A percentile compares a stretch with the other conserved stretches of the same genome.
These are phyloP conservation scores for Operophtera brumata DNA, from an alignment of 2,888 invertebrate genomes.

Conservation along the genomic window DNA sequence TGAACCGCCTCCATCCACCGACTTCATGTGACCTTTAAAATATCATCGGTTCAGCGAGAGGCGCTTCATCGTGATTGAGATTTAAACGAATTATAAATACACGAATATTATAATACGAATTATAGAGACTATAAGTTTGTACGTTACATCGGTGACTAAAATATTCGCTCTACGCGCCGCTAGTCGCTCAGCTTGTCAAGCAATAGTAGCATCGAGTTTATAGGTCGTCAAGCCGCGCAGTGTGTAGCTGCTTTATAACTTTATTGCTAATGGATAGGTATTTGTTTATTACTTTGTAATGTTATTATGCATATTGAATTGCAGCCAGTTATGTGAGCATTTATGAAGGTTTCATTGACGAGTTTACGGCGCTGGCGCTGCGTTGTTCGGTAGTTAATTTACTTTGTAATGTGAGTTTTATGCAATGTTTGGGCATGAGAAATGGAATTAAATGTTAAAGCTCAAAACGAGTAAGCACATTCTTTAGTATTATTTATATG, in stretches of 20 bases:
- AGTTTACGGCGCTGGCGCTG: conserved; percentile 2
- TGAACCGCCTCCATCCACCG: too few relatives aligned
- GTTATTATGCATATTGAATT: conserved; percentile 37
- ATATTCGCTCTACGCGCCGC: not conserved
- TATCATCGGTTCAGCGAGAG: too few relatives aligned
- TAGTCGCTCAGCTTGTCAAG: conserved; percentile 2
- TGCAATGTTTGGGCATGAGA: not conserved
- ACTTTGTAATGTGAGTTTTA: conserved; percentile 10
- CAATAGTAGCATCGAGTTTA: conserved; percentile 39
- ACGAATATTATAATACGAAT: too few relatives aligned
- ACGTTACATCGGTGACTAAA: too few relatives aligned
- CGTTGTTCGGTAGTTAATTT: conserved; percentile 10
- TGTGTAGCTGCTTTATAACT: conserved; percentile 26
- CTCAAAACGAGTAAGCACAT: not conserved
- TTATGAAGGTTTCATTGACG: conserved; percentile 19
- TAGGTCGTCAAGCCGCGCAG: conserved; percentile 46
- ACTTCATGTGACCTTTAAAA: too few relatives aligned
- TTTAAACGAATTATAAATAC: too few relatives aligned
- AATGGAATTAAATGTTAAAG: not conserved
- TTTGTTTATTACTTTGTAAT: conserved; percentile 37
- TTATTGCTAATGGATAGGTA: conserved; percentile 39
- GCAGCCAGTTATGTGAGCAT: conserved; percentile 18
- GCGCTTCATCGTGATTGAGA: too few relatives aligned
- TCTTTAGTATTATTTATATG: too few relatives aligned
- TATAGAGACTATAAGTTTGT: too few relatives aligned